A percentile compares a stretch with the other conserved stretches of the same genome.
These are phyloP conservation scores for Chaetops frenatus DNA, from an alignment of 2,113 vertebrate species.

Conservation along the genomic window DNA sequence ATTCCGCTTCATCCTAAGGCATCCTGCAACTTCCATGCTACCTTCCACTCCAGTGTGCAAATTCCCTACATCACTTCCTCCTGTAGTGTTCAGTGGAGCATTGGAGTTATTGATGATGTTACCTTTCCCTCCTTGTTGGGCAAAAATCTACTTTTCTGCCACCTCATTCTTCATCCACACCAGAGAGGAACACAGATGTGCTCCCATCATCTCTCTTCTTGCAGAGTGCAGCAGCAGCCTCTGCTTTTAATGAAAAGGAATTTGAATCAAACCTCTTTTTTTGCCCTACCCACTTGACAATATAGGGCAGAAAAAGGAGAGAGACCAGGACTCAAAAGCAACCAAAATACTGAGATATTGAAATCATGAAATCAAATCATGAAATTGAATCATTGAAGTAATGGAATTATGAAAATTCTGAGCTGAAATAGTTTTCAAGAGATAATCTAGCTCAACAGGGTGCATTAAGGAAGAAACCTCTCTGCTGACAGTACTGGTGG, in stretches of 20 bases:
- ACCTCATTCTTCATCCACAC: not conserved
- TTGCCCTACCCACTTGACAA: not conserved
- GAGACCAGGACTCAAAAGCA: not conserved
- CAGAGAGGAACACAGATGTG: accelerated
- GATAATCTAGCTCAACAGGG: not conserved
- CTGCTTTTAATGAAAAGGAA: not conserved
- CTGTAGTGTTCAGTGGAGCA: accelerated
- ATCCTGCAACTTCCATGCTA: not conserved
- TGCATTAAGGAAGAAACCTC: not conserved
- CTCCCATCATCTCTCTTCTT: not conserved
- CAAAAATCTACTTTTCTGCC: not conserved
- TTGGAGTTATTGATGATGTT: not conserved
- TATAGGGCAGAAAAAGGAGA: not conserved
- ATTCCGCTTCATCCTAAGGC: not conserved
- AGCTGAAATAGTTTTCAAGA: not conserved
- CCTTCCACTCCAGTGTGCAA: not conserved
- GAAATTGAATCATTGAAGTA: not conserved
- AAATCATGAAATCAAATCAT: not conserved
- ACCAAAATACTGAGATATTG: not conserved
- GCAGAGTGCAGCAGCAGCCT: not conserved
- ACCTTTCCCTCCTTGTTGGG: not conserved
- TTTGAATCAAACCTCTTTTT: not conserved
- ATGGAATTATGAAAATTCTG: not conserved
- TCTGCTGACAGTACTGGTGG: not conserved
- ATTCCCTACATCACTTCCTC: not conserved